Conservation (phyloP, 1,140 invertebrate species). For the Danaus plexippus region DNA sequence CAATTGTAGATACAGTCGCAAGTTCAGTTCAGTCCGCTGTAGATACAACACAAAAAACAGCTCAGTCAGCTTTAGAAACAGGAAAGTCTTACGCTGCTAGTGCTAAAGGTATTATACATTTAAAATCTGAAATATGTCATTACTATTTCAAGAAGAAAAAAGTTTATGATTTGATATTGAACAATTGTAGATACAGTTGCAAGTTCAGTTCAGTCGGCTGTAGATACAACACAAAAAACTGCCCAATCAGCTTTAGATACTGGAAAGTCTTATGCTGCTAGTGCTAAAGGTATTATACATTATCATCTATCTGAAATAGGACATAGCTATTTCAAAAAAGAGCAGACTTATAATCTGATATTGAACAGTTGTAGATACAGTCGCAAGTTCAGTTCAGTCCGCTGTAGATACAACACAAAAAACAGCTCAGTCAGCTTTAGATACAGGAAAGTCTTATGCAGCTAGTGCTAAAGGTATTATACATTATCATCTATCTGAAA, state of each 20-base stretch:
- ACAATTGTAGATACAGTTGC: slow-evolving; percentile 33
- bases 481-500: no score
- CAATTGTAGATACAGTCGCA: slow-evolving; percentile 30
- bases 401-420: slow-evolving; percentile 39
- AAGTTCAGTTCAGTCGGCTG: slow-evolving; percentile 13
- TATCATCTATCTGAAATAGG: no score
- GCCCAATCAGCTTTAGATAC: slow-evolving; percentile 31
- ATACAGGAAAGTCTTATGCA: slow-evolving; percentile 32
- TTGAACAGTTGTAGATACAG: slow-evolving; percentile 29
- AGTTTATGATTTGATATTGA: no score
- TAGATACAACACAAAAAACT: slow-evolving; percentile 19
- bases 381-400: slow-evolving; percentile 34
- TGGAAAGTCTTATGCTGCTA: slow-evolving; percentile 28
- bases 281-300: slow-evolving; percentile 33
- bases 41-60: slow-evolving; percentile 37
- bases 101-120: slow-evolving; percentile 37
- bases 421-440: slow-evolving; percentile 30
- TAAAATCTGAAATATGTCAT: no score
- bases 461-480: slow-evolving; percentile 34
- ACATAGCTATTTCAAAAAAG: no score
- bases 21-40: slow-evolving; percentile 30
- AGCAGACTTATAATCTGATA: no score
- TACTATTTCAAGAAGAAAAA: no score
- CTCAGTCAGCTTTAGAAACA: slow-evolving; percentile 30
- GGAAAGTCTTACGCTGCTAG: slow-evolving; percentile 30